These are phyloP conservation scores for Acrobasis suavella DNA, from an alignment of 2,888 invertebrate species.

Conservation along the genomic window DNA sequence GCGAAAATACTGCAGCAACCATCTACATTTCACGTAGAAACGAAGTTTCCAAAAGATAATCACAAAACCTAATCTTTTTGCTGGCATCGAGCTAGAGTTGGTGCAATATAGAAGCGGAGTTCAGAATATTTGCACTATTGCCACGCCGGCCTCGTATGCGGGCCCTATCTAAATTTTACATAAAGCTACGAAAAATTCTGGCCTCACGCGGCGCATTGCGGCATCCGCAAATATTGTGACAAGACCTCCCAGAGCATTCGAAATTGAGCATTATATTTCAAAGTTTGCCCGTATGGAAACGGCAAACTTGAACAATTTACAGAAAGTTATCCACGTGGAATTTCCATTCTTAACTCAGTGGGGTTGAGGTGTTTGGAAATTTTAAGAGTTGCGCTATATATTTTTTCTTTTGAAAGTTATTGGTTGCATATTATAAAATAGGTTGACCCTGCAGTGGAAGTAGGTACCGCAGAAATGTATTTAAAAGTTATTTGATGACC, in stretches of 20 bases:
- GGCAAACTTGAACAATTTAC: slow-evolving; percentile 29
- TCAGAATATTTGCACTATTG: slow-evolving; percentile 26
- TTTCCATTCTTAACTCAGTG: slow-evolving; percentile 16
- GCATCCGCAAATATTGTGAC: slow-evolving; percentile 36
- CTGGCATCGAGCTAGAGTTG: not conserved
- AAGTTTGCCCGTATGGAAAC: slow-evolving; percentile 23
- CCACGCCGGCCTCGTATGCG: slow-evolving; percentile 30
- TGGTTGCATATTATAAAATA: no score
- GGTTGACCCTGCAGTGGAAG: no score
- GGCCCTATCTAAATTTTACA: slow-evolving; percentile 35
- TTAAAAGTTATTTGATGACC: no score
- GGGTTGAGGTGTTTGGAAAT: slow-evolving; percentile 15
- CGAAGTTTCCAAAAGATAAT: slow-evolving; percentile 6
- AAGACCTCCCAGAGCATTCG: slow-evolving; percentile 27
- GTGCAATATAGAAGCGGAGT: slow-evolving; percentile 14
- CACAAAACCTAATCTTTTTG: slow-evolving; percentile 7
- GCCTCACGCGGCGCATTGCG: slow-evolving; percentile 34
- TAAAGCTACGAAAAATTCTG: slow-evolving; percentile 35
- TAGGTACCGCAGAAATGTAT: no score
- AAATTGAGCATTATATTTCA: slow-evolving; percentile 32
- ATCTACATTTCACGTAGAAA: not conserved
- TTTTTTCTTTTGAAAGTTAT: not conserved
- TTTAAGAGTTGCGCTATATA: slow-evolving; percentile 6
- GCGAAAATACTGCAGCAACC: not conserved
- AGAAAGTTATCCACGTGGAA: slow-evolving; percentile 23